Conservation (phyloP, 2,797 vertebrate genomes). For the Ptychobarbus kaznakovi region DNA sequence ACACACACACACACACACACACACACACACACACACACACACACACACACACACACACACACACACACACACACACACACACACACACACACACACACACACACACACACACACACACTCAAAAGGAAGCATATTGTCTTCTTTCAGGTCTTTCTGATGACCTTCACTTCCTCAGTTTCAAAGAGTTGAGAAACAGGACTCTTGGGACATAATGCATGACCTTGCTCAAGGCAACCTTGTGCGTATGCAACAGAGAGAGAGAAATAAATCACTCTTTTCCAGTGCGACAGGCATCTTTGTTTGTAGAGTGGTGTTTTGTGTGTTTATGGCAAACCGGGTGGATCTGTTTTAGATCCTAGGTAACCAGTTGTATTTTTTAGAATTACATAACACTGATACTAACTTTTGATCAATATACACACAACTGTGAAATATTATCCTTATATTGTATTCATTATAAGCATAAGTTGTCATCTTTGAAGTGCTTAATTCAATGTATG, state of each 20-base stretch:
- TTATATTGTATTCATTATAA: background rate
- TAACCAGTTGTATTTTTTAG: background rate
- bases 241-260: background rate
- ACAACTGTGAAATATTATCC: background rate
- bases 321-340: background rate
- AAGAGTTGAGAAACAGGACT: background rate
- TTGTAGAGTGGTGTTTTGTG: background rate
- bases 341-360: background rate
- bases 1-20: no score
- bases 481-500: background rate
- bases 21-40: background rate
- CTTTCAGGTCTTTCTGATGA: background rate
- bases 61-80: background rate
- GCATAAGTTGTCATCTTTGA: background rate
- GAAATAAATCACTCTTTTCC: background rate
- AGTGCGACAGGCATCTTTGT: background rate
- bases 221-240: constrained; percentile 28
- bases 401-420: background rate
- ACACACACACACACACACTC: no score
- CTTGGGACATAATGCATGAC: constrained; percentile 14
- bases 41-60: background rate
- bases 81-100: no score
- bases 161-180: constrained; percentile 18
- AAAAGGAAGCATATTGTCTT: no score
- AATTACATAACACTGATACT: background rate